phyloP scores from a whole-genome alignment of 1,140 invertebrate genomes.

The Drosophila lini region DNA sequence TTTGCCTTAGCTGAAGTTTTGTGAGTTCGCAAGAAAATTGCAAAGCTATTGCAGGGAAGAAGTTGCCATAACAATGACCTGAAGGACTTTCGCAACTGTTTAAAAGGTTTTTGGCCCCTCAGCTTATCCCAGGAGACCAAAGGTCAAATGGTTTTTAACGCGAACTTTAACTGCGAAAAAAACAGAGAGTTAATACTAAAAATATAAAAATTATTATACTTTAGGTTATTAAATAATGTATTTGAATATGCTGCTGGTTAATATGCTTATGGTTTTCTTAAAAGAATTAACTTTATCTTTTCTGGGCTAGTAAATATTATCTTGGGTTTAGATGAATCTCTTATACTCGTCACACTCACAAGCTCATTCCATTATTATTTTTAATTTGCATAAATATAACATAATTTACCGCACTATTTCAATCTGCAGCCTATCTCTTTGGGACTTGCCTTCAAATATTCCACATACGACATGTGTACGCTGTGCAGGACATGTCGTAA shows the following conservation, averaged over 20 bases:
- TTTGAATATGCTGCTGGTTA: no score
- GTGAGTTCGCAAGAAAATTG: constrained; percentile 75
- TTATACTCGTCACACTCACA: neutral
- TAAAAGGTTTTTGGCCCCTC: constrained; percentile 50
- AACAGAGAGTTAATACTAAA: neutral
- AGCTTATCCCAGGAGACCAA: constrained; percentile 24
- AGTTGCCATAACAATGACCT: constrained; percentile 73
- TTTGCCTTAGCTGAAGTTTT: constrained; percentile 72
- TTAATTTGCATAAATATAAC: constrained; percentile 28
- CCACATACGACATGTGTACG: constrained; percentile 37
- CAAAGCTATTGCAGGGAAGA: constrained; percentile 71
- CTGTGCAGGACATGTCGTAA: constrained; percentile 20
- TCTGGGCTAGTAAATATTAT: no score
- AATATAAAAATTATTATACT: neutral
- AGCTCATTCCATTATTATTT: neutral
- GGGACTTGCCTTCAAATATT: constrained; percentile 17
- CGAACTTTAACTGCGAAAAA: constrained; percentile 14
- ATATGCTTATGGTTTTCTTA: neutral
- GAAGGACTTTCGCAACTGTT: constrained; percentile 37
- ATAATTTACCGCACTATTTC: constrained; percentile 14
- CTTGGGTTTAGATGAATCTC: neutral
- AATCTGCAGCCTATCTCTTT: constrained; percentile 1
- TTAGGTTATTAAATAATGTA: neutral
- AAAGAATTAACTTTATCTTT: neutral
- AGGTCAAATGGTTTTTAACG: constrained; percentile 45